Evolutionary conservation across 2,113 vertebrate species (phyloP).

Genomic region (Pampusana beccarii): DNA sequence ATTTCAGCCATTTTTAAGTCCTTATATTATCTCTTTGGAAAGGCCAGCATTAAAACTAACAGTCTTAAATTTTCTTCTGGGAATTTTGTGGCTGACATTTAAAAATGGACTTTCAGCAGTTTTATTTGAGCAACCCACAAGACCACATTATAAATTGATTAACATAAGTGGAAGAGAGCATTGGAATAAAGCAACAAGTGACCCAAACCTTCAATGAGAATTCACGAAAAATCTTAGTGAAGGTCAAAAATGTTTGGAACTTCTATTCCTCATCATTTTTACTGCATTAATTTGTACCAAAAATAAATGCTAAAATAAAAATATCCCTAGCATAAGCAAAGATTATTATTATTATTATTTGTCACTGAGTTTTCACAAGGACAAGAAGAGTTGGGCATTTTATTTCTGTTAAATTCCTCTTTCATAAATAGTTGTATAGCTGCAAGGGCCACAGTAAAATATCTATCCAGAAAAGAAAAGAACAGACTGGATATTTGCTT

Average conservation of each 20-base stretch:
- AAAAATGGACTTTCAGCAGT: neutral
- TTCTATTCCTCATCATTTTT: neutral
- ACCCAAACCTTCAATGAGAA: neutral
- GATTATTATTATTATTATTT: too few species aligned
- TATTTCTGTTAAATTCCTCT: neutral
- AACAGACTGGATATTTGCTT: neutral
- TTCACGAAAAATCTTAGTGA: neutral
- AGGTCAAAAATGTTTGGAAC: neutral
- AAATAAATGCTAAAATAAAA: neutral
- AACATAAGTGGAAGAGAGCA: neutral
- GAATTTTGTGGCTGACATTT: neutral
- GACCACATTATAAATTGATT: neutral
- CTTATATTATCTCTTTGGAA: neutral
- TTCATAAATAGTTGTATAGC: neutral
- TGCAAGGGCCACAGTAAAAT: neutral
- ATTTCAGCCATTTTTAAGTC: neutral
- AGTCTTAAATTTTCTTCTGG: neutral
- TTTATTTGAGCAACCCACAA: neutral
- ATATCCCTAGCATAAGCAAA: neutral
- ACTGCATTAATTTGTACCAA: neutral
- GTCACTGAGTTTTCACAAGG: neutral
- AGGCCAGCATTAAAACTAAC: neutral
- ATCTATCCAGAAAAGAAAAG: neutral
- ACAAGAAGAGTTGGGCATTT: neutral
- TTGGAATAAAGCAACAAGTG: neutral